Evolutionary conservation across 2,113 vertebrate species (phyloP), one percentile per base, ranked within the genome.

Genomic region (Corydoras sp.): DNA sequence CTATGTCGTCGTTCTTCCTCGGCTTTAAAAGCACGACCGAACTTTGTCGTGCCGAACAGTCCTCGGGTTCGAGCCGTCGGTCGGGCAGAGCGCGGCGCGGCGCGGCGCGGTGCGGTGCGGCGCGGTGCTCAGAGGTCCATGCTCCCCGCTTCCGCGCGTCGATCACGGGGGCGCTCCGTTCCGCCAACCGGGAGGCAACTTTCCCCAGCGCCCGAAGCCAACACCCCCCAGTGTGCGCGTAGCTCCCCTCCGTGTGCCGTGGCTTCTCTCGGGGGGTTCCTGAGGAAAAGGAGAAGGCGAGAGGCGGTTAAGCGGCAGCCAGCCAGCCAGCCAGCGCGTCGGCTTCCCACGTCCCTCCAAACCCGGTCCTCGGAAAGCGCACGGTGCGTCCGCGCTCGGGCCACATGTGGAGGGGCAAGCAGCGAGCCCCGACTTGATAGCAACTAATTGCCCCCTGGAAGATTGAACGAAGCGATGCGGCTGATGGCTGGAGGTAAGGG

Each of bases 281-380:
- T 74, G 75, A 86, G 88, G 77, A 77, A 76, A 70, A 64, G 85
- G 73, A 89, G 85, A 82, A 89, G 85, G 86, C 89, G 85, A 88
- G 91, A 92, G 92, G 91, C 89, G 91, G 92, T 92, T 92, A 92
- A 90, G 9, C 92, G 93, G 88, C 87, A 88, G 85, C 91, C 92
- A 92, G 92, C 91, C 93, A 92, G 92, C 92, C 92, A 89, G 91
- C 7, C 35, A 43, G 35, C 35, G 87, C 79, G 85, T 85, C 85
- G 79, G 91, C 85, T 90, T 85, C 82, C 50, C 61, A 53, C 61
- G 62, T 79, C 83, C 75, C 87, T 82, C 89, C 18, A 24, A 24
- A 2, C 18, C 89, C 92, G 87, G 92, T 89, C 63, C 86, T 79
- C 83, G 77, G 77, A 70, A 86, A 84, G 89, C 89, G 85, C 87